Conservation (phyloP, 2,113 vertebrate genomes). For the Saccopteryx leptura region DNA sequence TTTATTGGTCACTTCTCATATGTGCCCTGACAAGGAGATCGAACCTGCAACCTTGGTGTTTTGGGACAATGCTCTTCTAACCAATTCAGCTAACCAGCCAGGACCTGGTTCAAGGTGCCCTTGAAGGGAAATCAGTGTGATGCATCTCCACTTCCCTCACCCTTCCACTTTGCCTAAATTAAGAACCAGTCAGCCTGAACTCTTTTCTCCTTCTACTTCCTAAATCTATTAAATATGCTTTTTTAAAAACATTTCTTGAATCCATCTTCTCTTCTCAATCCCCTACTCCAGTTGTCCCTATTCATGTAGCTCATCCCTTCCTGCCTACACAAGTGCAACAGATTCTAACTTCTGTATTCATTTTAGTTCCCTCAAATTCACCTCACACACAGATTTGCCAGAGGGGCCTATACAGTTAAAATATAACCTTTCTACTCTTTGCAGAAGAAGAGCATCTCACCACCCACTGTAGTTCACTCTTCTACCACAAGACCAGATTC, state of each 20-base stretch:
- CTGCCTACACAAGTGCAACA: neutral
- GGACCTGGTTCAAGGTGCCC: neutral
- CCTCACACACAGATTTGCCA: neutral
- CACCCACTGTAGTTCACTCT: no score
- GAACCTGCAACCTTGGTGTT: no score
- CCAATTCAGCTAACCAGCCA: no score
- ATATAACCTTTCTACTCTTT: neutral
- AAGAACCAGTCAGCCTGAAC: neutral
- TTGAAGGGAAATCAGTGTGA: neutral
- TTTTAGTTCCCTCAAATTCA: neutral
- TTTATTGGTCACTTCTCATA: no score
- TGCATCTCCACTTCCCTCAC: neutral
- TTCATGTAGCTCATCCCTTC: neutral
- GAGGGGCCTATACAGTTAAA: neutral
- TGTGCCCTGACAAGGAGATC: no score
- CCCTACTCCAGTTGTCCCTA: neutral
- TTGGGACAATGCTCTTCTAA: no score
- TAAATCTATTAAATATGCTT: slow-evolving; percentile 9
- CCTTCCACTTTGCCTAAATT: slow-evolving; percentile 8
- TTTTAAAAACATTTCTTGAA: neutral
- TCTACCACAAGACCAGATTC: no score
- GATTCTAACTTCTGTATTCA: neutral
- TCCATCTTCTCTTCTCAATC: neutral
- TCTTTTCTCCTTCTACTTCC: neutral
- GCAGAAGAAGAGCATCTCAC: no score